Evolutionary conservation across 1,140 invertebrate genomes (phyloP).

Genomic region (Drosophila takahashii): DNA sequence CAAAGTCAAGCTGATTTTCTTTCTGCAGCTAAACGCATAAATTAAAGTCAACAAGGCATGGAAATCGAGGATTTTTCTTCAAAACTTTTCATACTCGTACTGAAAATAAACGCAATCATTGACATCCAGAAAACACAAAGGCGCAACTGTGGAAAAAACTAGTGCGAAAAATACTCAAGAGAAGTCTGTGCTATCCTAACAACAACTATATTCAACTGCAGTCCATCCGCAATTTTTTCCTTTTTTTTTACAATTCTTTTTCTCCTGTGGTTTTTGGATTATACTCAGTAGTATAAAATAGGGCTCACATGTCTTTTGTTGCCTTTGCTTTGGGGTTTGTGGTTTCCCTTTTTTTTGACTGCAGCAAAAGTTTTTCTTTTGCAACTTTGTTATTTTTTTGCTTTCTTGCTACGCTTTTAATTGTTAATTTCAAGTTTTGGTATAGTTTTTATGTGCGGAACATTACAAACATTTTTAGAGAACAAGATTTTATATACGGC

Average conservation of each 20-base stretch:
- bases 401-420: slow-evolving; percentile 14
- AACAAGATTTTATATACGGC: background rate
- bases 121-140: background rate
- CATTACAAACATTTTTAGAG: slow-evolving; percentile 7
- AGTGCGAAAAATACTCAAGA: slow-evolving; percentile 12
- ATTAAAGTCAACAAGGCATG: slow-evolving; percentile 34
- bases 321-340: slow-evolving; percentile 4
- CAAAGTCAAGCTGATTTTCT: background rate
- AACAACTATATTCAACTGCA: slow-evolving; percentile 31
- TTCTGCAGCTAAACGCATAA: slow-evolving; percentile 18
- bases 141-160: too few relatives aligned
- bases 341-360: slow-evolving; percentile 25
- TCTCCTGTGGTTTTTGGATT: background rate
- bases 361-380: slow-evolving; percentile 19
- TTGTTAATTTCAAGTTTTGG: slow-evolving; percentile 17
- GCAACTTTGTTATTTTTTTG: background rate
- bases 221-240: slow-evolving; percentile 10
- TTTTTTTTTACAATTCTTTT: background rate
- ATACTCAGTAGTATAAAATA: slow-evolving; percentile 10
- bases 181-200: background rate
- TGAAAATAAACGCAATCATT: too few relatives aligned
- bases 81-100: background rate
- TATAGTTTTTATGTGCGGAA: slow-evolving; percentile 14
- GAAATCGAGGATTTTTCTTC: background rate
- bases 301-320: background rate